These are phyloP conservation scores for Ophioderma brevispina DNA, from an alignment of 35 echinoderm and acorn worm species.

Conservation along the genomic window DNA sequence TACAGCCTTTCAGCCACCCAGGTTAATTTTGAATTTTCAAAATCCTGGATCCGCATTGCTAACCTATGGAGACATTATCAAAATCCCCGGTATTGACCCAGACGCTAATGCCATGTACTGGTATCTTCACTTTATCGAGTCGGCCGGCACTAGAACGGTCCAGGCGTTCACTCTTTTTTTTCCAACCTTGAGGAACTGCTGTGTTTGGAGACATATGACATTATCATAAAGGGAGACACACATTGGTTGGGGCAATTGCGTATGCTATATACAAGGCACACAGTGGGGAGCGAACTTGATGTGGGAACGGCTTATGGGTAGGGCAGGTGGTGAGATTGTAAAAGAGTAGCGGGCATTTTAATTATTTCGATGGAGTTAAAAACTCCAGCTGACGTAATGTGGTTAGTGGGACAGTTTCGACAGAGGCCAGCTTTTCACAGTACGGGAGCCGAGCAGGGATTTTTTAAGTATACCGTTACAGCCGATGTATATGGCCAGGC, in stretches of 20 bases:
- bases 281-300: background rate
- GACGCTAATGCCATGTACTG: too few relatives aligned
- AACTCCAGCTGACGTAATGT: background rate
- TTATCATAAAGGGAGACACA: background rate
- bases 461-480: background rate
- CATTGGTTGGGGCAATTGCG: background rate
- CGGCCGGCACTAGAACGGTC: too few relatives aligned
- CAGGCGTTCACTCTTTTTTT: too few relatives aligned
- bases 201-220: too few relatives aligned
- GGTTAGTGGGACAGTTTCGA: background rate
- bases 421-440: background rate
- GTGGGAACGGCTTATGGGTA: too few relatives aligned
- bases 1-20: too few relatives aligned
- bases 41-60: too few relatives aligned
- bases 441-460: background rate
- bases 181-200: too few relatives aligned
- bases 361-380: background rate
- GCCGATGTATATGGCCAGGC: background rate
- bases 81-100: too few relatives aligned
- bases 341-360: background rate
- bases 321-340: background rate
- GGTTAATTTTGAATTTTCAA: too few relatives aligned
- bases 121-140: too few relatives aligned
- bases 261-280: background rate
- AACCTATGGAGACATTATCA: too few relatives aligned